Conservation (phyloP, 2,888 invertebrate genomes). For the Lasioglossum lativentre region DNA sequence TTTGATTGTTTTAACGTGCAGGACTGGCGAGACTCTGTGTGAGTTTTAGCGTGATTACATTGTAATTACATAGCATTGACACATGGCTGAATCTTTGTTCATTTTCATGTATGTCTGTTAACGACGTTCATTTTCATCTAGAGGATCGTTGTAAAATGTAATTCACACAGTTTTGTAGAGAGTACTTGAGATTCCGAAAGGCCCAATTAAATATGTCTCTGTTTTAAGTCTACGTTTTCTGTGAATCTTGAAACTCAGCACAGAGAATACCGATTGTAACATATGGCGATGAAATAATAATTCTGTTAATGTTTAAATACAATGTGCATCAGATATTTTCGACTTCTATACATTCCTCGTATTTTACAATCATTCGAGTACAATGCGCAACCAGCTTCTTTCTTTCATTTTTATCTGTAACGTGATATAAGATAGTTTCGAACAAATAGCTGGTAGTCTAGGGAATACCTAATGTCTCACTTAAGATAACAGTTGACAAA, state of each 20-base stretch:
- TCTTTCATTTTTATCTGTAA: slow-evolving; percentile 38
- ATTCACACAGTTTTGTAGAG: slow-evolving; percentile 8
- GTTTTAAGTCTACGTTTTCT: slow-evolving; percentile 9
- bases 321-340: slow-evolving; percentile 3
- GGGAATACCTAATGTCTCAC: neutral
- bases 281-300: slow-evolving; percentile 21
- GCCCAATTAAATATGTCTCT: slow-evolving; percentile 15
- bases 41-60: slow-evolving; percentile 41
- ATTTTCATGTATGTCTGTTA: slow-evolving; percentile 27
- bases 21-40: slow-evolving; percentile 7
- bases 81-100: slow-evolving; percentile 43
- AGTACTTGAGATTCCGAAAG: neutral
- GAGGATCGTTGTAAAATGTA: slow-evolving; percentile 19
- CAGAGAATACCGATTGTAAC: slow-evolving; percentile 20
- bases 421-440: neutral
- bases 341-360: slow-evolving; percentile 28
- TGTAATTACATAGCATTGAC: slow-evolving; percentile 40
- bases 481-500: neutral
- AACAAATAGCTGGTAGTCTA: neutral
- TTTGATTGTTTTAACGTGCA: neutral
- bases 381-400: slow-evolving; percentile 53
- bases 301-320: slow-evolving; percentile 23
- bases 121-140: slow-evolving; percentile 28
- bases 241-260: neutral
- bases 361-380: slow-evolving; percentile 21